These are phyloP conservation scores for Cheilinus undulatus DNA, from an alignment of 2,113 vertebrate genomes.

Conservation along the genomic window DNA sequence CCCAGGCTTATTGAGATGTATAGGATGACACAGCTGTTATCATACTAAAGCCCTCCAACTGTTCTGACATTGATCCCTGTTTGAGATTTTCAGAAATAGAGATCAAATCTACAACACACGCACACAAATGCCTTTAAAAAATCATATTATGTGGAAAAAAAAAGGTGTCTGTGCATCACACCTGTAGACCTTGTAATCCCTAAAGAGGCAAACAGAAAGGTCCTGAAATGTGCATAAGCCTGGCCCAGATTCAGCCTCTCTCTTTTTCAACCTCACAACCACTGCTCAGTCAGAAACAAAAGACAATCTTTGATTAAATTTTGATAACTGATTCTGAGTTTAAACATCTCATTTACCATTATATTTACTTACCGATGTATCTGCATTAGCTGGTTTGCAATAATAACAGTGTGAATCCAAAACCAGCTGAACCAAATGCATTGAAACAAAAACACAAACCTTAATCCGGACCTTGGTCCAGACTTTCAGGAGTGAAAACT, in stretches of 20 bases:
- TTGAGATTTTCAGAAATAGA: slow-evolving; percentile 36
- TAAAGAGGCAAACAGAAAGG: slow-evolving; percentile 28
- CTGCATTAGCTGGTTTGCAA: no score
- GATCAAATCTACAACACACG: slow-evolving; percentile 10
- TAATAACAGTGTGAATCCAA: no score
- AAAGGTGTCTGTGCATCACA: background rate
- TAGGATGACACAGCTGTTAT: slow-evolving; percentile 54
- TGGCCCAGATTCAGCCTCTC: slow-evolving; percentile 45
- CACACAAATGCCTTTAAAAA: slow-evolving; percentile 6
- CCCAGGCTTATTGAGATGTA: slow-evolving; percentile 56
- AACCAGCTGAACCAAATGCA: no score
- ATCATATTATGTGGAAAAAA: background rate
- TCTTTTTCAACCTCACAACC: slow-evolving; percentile 35
- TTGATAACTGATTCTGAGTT: no score
- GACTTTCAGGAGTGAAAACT: no score
- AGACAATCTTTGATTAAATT: no score
- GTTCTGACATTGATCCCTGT: slow-evolving; percentile 47
- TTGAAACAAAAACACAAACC: no score
- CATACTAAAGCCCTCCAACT: slow-evolving; percentile 35
- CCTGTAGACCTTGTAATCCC: slow-evolving; percentile 39
- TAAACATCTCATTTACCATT: no score
- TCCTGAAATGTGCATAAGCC: slow-evolving; percentile 28
- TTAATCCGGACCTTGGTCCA: no score
- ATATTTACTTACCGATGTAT: no score
- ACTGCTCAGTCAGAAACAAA: no score